A percentile compares a stretch with the other conserved stretches of the same genome.
phyloP scores from a whole-genome alignment of 2,888 invertebrate species.

The Lydus trimaculatus region DNA sequence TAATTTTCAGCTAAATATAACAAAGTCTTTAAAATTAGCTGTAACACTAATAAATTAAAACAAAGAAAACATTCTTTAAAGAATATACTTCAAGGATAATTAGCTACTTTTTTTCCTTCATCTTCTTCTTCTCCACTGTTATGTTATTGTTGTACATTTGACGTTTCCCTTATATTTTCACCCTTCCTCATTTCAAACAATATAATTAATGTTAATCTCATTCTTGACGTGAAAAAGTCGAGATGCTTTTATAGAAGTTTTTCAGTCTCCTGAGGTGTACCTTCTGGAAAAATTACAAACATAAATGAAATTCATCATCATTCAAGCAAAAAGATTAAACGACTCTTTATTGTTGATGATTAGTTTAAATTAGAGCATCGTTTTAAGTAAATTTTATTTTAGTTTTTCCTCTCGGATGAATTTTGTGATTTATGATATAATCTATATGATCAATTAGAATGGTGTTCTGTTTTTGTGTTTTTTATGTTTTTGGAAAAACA shows the following conservation, averaged over 20 bases:
- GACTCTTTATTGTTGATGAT: slow-evolving; percentile 2
- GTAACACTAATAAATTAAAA: slow-evolving; percentile 33
- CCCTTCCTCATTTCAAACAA: slow-evolving; percentile 33
- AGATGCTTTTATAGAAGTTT: slow-evolving; percentile 6
- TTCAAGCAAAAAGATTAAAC: slow-evolving; percentile 9
- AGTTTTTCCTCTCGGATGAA: background rate
- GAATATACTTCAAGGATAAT: slow-evolving; percentile 39
- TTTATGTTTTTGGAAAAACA: background rate
- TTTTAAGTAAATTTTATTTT: background rate
- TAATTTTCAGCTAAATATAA: slow-evolving; percentile 40
- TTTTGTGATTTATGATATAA: background rate
- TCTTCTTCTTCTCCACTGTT: slow-evolving; percentile 17
- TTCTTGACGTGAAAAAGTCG: slow-evolving; percentile 24
- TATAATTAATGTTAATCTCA: slow-evolving; percentile 39
- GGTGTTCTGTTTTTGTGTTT: background rate
- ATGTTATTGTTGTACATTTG: slow-evolving; percentile 21
- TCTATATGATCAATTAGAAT: background rate
- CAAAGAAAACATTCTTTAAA: slow-evolving; percentile 40
- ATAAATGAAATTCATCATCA: slow-evolving; percentile 8
- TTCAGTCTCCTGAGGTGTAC: slow-evolving; percentile 3
- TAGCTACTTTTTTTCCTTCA: slow-evolving; percentile 33
- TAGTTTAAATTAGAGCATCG: slow-evolving; percentile 8
- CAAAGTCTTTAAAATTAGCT: slow-evolving; percentile 40
- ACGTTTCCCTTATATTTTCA: slow-evolving; percentile 23
- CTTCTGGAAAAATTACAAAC: background rate